These are phyloP conservation scores for Antitype chi DNA, from an alignment of 2,888 invertebrate genomes.

Conservation along the genomic window DNA sequence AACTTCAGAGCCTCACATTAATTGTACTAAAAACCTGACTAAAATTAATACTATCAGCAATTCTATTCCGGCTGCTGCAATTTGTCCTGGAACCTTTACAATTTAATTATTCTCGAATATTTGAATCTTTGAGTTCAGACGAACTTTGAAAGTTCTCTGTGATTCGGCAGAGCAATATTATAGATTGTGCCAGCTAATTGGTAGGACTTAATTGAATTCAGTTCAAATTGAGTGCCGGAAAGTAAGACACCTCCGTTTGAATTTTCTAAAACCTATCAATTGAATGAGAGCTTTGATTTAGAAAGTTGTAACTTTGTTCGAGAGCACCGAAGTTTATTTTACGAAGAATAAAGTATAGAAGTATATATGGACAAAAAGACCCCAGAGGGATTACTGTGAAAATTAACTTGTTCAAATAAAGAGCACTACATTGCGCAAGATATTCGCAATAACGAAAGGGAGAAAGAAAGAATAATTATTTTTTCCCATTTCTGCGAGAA, in stretches of 20 bases:
- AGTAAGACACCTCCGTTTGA: constrained; percentile 44
- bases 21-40: constrained; percentile 78
- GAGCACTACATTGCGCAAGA: constrained; percentile 65
- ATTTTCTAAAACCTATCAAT: constrained; percentile 29
- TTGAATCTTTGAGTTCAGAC: constrained; percentile 72
- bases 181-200: constrained; percentile 76
- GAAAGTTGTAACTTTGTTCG: constrained; percentile 13
- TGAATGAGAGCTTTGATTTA: constrained; percentile 13
- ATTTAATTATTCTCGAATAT: constrained; percentile 80
- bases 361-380: constrained; percentile 43
- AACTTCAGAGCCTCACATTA: constrained; percentile 74
- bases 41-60: constrained; percentile 80
- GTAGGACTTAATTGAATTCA: constrained; percentile 76
- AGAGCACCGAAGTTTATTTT: constrained; percentile 14
- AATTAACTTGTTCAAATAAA: constrained; percentile 73
- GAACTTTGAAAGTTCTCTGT: constrained; percentile 73
- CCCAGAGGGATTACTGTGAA: constrained; percentile 59
- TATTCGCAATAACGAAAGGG: constrained; percentile 66
- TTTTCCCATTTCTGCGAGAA: constrained; percentile 67
- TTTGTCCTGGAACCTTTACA: constrained; percentile 80
- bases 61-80: constrained; percentile 74
- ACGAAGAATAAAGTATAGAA: constrained; percentile 29
- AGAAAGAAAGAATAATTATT: constrained; percentile 70
- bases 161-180: constrained; percentile 74
- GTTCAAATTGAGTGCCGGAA: constrained; percentile 68